phyloP scores from a whole-genome alignment of 1,140 invertebrate species.

The Drosophila tropicalis region DNA sequence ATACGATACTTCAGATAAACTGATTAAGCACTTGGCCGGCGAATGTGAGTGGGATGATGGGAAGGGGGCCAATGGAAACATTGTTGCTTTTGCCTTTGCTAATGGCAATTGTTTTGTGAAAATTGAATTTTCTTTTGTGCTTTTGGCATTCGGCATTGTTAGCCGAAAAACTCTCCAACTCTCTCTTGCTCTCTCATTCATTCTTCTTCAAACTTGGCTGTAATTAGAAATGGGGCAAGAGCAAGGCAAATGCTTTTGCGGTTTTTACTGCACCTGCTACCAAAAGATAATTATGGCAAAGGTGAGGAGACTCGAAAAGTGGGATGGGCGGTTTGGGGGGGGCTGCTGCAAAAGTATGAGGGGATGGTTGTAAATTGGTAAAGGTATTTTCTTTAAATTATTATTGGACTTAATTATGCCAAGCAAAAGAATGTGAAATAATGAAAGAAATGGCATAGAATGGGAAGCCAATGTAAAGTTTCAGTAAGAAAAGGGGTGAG shows the following conservation, averaged over 20 bases:
- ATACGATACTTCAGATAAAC: constrained; percentile 62
- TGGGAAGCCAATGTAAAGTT: constrained; percentile 61
- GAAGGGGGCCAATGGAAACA: constrained; percentile 26
- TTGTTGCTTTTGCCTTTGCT: constrained; percentile 25
- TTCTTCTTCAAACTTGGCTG: constrained; percentile 22
- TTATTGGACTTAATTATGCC: constrained; percentile 80
- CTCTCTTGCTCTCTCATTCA: not conserved
- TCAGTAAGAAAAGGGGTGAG: not conserved
- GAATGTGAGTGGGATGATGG: constrained; percentile 35
- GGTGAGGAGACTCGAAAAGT: constrained; percentile 37
- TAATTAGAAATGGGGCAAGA: constrained; percentile 70
- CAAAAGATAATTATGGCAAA: constrained; percentile 69
- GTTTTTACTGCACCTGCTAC: constrained; percentile 72
- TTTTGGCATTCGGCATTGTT: constrained; percentile 57
- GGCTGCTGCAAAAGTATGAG: not conserved
- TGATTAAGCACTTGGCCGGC: constrained; percentile 67
- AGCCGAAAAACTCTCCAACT: not conserved
- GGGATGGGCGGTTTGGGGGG: not conserved
- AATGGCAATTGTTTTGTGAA: constrained; percentile 79
- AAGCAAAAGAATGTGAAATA: constrained; percentile 55
- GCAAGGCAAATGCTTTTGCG: constrained; percentile 67
- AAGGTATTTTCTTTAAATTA: constrained; percentile 77
- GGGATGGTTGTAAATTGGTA: constrained; percentile 51
- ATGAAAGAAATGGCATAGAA: constrained; percentile 28
- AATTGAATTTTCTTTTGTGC: constrained; percentile 76